A percentile compares a stretch with the other conserved stretches of the same genome.
Evolutionary conservation across 2,113 vertebrate genomes (phyloP).

Genomic region (Cephalopholis sonnerati): DNA sequence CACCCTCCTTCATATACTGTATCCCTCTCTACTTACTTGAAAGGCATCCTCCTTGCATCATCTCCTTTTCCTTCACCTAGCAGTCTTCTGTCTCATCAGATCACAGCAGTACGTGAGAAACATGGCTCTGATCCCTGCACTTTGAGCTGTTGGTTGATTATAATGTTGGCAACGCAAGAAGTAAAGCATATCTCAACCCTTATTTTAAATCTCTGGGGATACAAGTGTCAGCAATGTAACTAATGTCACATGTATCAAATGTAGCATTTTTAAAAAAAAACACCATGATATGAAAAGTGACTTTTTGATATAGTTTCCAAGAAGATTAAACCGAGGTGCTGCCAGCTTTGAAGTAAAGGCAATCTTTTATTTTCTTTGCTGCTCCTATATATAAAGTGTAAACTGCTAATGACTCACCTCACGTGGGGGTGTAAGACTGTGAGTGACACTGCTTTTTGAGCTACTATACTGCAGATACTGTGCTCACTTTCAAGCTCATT

Average conservation of each 20-base stretch:
- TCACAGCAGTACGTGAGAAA: slow-evolving; percentile 48
- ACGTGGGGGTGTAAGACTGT: slow-evolving; percentile 18
- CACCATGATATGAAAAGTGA: neutral
- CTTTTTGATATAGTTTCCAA: slow-evolving; percentile 33
- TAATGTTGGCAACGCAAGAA: slow-evolving; percentile 27
- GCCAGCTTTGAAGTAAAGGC: slow-evolving; percentile 30
- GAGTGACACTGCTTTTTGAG: slow-evolving; percentile 22
- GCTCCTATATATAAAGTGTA: slow-evolving; percentile 26
- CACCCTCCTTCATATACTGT: neutral
- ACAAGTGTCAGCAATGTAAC: slow-evolving; percentile 3
- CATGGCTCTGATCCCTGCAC: slow-evolving; percentile 45
- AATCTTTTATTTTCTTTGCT: neutral
- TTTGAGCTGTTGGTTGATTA: slow-evolving; percentile 37
- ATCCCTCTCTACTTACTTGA: slow-evolving; percentile 34
- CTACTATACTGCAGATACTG: neutral
- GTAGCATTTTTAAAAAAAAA: slow-evolving; percentile 17
- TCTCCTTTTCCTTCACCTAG: slow-evolving; percentile 47
- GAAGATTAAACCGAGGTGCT: slow-evolving; percentile 11
- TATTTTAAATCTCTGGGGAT: slow-evolving; percentile 37
- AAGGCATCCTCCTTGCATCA: slow-evolving; percentile 63
- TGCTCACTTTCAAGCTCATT: slow-evolving; percentile 6
- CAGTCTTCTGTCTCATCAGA: slow-evolving; percentile 52
- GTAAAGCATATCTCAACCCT: slow-evolving; percentile 7
- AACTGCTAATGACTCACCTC: slow-evolving; percentile 40
- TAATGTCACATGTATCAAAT: slow-evolving; percentile 39